Evolutionary conservation across 2,797 vertebrate genomes (phyloP), one percentile per base, ranked within the genome.

Genomic region (Acrossocheilus fasciatus): DNA sequence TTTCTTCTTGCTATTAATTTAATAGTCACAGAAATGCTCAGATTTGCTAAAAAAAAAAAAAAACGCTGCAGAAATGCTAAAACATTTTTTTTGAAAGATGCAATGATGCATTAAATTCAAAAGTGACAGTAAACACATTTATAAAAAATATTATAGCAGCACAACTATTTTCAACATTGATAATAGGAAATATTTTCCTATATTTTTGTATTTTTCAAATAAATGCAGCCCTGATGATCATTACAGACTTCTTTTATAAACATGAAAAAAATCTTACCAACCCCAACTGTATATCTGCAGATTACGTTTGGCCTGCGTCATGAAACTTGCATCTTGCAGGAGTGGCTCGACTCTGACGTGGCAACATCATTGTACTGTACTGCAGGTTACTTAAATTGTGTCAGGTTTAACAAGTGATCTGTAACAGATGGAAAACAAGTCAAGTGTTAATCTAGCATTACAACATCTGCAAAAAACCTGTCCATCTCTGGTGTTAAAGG

Each of bases 331-430:
- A 54, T 68, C 30, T 26, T 12, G 4, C 62, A 52, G 64, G 62
- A 81, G 64, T 81, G 80, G 80, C 45, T 6, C 6, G 20, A 36
- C 30, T 81, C 64, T 50, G 64, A 54, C 64, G 45, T 54, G 43
- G 39, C 17, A 50, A 23, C 11, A 14, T 81, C 47, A 81, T 23
- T 81, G 64, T 81, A 52, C 14, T 36, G 43, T 41, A 43, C 39
- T 36, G 30, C 62, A 68, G n/a, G 64, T 68, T 69, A 69, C 34
- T 17, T 54, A 4, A 81, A 70, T 52, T 69, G 30, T n/a, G 20
- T 15, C 64, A 68, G 26, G 17, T 81, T 68, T 64, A 72, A 26
- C 54, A 8, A 54, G 30, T 54, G 36, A 82, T 72, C 23, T 26
- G 45, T 18, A 82, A 70, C 36, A 72, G 18, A 59, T 0, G 9